Conservation (phyloP, 1,140 invertebrate genomes). For the Anastrepha obliqua region DNA sequence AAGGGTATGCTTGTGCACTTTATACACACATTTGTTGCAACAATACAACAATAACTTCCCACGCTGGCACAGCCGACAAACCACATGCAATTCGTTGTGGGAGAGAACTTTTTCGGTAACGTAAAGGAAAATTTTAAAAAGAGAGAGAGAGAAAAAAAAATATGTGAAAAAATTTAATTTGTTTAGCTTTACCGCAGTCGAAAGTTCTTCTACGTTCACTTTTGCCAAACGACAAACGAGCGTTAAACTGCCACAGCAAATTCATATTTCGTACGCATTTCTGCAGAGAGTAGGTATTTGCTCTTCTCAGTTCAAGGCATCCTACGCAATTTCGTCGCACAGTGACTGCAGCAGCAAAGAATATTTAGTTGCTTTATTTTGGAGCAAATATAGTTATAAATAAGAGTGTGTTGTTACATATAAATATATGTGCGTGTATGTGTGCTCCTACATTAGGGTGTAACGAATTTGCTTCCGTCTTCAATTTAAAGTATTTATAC, state of each 20-base stretch:
- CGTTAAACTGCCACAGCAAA: background rate
- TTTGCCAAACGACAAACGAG: background rate
- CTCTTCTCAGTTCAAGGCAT: constrained; percentile 2
- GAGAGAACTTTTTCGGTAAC: background rate
- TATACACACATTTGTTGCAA: too few species aligned
- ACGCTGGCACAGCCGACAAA: background rate
- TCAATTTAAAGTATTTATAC: too few species aligned
- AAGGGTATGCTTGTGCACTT: too few species aligned
- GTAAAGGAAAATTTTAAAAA: background rate
- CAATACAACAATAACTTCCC: background rate
- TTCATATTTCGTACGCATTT: constrained; percentile 16
- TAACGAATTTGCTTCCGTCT: too few species aligned
- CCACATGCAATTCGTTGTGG: background rate
- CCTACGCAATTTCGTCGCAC: too few species aligned
- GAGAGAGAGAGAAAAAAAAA: background rate
- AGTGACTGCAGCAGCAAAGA: too few species aligned
- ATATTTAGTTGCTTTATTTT: too few species aligned
- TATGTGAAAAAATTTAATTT: background rate
- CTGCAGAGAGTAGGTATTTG: background rate
- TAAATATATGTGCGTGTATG: too few species aligned
- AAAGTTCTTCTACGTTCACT: constrained; percentile 17
- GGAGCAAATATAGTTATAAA: too few species aligned
- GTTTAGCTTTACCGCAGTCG: background rate
- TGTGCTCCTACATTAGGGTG: too few species aligned
- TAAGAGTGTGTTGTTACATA: too few species aligned